Conservation (phyloP, 1,140 invertebrate species). For the Pseudomyrmex dendroicus region DNA sequence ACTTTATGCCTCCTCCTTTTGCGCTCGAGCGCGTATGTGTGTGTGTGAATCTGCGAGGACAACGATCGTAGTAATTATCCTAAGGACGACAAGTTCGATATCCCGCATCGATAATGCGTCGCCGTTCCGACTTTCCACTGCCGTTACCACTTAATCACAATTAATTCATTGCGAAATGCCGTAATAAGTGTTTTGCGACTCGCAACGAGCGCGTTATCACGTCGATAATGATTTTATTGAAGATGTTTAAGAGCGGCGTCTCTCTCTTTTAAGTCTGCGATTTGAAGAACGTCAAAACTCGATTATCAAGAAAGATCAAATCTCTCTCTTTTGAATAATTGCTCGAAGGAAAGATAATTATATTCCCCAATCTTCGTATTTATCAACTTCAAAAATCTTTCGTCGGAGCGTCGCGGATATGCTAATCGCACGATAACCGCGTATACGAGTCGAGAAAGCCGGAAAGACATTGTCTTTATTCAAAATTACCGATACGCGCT, state of each 20-base stretch:
- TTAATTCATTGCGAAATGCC: constrained; percentile 14
- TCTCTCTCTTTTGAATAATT: too few relatives aligned
- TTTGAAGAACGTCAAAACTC: too few relatives aligned
- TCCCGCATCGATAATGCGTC: constrained; percentile 56
- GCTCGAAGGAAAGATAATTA: not conserved
- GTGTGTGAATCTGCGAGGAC: constrained; percentile 48
- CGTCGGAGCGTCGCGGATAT: constrained; percentile 9
- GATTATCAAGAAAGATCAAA: too few relatives aligned
- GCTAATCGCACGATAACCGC: constrained; percentile 35
- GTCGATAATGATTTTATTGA: too few relatives aligned
- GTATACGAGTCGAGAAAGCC: not conserved
- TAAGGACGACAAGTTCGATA: constrained; percentile 74
- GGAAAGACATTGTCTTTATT: constrained; percentile 29
- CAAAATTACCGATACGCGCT: constrained; percentile 26
- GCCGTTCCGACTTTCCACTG: constrained; percentile 62
- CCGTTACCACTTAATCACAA: constrained; percentile 70
- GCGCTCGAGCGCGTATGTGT: not conserved
- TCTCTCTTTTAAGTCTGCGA: too few relatives aligned
- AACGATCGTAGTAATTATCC: constrained; percentile 75
- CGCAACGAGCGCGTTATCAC: constrained; percentile 22
- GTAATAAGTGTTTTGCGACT: not conserved
- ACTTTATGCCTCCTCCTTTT: constrained; percentile 59
- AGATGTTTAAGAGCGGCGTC: too few relatives aligned
- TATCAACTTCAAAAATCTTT: not conserved
- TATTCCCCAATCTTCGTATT: not conserved